Conservation (phyloP, 2,888 invertebrate genomes). For the Monopis laevigella region DNA sequence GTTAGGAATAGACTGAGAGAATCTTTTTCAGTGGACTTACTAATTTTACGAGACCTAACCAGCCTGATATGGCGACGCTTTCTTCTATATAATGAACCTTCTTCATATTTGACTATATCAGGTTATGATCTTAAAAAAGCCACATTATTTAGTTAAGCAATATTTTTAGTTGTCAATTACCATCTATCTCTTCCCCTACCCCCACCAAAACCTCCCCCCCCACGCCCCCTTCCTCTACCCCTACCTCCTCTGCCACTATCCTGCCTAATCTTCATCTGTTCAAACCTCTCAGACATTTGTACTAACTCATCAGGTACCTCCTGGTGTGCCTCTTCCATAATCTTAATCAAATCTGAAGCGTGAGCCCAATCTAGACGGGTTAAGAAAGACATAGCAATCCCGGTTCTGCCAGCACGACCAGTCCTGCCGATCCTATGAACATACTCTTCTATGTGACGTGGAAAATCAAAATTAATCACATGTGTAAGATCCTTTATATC, state of each 20-base stretch:
- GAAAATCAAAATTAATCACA: conserved; percentile 94
- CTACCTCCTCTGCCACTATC: conserved; percentile 60
- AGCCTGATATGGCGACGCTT: too few relatives aligned
- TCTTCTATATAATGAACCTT: too few relatives aligned
- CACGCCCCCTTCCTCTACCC: conserved; percentile 34
- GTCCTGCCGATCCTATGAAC: conserved; percentile 96
- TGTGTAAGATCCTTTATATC: conserved; percentile 91
- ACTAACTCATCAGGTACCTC: conserved; percentile 80
- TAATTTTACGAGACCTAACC: too few relatives aligned
- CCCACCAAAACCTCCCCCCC: conserved; percentile 4
- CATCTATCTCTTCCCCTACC: conserved; percentile 33
- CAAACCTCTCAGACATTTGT: conserved; percentile 79
- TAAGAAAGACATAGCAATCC: conserved; percentile 84
- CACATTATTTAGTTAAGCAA: too few relatives aligned
- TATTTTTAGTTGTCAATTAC: too few relatives aligned
- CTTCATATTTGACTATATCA: too few relatives aligned
- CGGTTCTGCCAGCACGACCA: conserved; percentile 88
- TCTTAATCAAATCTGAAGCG: conserved; percentile 83
- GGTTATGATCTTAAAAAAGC: too few relatives aligned
- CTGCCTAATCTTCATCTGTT: conserved; percentile 72
- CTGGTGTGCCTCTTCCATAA: conserved; percentile 88
- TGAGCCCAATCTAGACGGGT: conserved; percentile 84
- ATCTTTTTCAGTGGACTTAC: too few relatives aligned
- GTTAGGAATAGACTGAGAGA: too few relatives aligned
- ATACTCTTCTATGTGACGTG: conserved; percentile 94